Evolutionary conservation across 2,888 invertebrate genomes (phyloP).

Genomic region (Platycnemis pennipes): DNA sequence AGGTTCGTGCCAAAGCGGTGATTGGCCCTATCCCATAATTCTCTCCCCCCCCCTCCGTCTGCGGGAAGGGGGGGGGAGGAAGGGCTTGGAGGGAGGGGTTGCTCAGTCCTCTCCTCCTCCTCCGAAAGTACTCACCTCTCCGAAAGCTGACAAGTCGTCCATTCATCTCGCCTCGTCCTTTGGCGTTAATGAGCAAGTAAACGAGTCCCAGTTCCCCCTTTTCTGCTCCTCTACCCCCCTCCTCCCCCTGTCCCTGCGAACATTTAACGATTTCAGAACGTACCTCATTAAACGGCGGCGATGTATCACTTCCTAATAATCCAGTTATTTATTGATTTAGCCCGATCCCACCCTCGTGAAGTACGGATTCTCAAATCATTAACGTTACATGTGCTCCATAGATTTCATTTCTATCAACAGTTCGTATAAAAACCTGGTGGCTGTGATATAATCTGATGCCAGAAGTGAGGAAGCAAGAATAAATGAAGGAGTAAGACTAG

Average conservation of each 20-base stretch:
- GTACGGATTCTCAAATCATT: no score
- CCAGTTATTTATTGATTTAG: no score
- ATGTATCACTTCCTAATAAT: not conserved
- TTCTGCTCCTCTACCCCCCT: not conserved
- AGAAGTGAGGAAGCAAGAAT: no score
- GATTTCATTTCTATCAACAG: no score
- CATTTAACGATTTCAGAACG: not conserved
- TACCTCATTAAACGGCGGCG: not conserved
- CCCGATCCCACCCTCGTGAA: no score
- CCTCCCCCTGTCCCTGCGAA: not conserved
- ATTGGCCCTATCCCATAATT: not conserved
- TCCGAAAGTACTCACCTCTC: not conserved
- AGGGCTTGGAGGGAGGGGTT: not conserved
- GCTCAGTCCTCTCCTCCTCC: no score
- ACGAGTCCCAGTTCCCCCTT: not conserved
- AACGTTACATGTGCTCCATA: no score
- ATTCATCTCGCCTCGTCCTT: conserved; percentile 6
- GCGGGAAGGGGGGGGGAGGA: not conserved
- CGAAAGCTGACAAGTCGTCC: not conserved
- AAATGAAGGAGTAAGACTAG: no score
- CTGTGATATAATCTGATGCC: no score
- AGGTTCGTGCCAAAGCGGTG: not conserved
- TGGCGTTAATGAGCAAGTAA: not conserved
- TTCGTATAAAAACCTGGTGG: no score
- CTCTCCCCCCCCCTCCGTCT: not conserved